These are phyloP conservation scores for Phoebastria nigripes DNA, from an alignment of 2,797 vertebrate species.

Conservation along the genomic window DNA sequence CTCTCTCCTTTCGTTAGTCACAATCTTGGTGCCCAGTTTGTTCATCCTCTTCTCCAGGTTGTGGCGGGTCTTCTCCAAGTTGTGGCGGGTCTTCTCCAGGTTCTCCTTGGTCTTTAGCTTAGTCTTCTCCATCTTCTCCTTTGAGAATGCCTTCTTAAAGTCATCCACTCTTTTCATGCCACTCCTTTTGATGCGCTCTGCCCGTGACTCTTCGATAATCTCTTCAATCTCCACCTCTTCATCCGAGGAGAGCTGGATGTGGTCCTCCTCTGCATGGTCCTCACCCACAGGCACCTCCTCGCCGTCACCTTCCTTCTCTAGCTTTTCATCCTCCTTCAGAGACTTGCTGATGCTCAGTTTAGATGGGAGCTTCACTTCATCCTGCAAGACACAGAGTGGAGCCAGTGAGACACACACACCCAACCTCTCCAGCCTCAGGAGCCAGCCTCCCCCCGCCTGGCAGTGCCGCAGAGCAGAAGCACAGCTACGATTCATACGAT, in stretches of 20 bases:
- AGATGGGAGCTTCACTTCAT: constrained; percentile 88
- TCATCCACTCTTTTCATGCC: constrained; percentile 90
- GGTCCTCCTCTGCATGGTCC: constrained; percentile 80
- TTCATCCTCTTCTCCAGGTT: constrained; percentile 95
- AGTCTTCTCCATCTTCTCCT: constrained; percentile 96
- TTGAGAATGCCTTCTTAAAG: constrained; percentile 97
- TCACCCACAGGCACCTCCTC: constrained; percentile 77
- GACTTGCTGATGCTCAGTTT: constrained; percentile 90
- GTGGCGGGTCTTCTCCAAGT: constrained; percentile 92
- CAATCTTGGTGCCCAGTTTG: constrained; percentile 90
- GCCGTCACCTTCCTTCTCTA: constrained; percentile 80
- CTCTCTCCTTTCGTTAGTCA: constrained; percentile 85
- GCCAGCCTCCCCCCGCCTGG: accelerated
- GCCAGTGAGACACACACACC: constrained; percentile 1
- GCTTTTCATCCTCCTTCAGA: constrained; percentile 75
- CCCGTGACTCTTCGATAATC: constrained; percentile 92
- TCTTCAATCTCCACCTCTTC: constrained; percentile 95
- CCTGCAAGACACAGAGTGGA: constrained; percentile 76
- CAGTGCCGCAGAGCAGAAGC: not conserved
- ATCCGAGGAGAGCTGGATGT: constrained; percentile 83
- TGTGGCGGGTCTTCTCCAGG: constrained; percentile 92
- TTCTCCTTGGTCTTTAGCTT: constrained; percentile 90
- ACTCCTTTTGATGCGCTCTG: constrained; percentile 88
- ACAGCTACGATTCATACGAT: accelerated
- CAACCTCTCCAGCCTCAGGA: not conserved